phyloP scores from a whole-genome alignment of 2,797 vertebrate genomes.

The Manis pentadactyla region DNA sequence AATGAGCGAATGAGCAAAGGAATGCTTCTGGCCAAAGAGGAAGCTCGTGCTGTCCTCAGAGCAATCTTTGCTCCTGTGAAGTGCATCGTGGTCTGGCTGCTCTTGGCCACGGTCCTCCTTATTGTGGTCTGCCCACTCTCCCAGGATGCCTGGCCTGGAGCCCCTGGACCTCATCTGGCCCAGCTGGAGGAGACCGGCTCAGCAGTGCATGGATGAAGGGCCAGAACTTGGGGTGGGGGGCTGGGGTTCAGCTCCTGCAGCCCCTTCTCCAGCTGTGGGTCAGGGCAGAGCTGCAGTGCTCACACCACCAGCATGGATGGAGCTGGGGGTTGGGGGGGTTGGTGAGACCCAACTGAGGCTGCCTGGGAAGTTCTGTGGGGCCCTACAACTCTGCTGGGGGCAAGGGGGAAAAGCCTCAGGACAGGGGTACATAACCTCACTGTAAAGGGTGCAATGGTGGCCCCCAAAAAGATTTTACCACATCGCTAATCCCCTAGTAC shows the following conservation, averaged over 20 bases:
- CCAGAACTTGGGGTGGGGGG: background rate
- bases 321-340: no score
- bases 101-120: accelerated
- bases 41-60: background rate
- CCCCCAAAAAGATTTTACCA: accelerated
- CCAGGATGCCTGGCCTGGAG: background rate
- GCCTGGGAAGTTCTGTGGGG: background rate
- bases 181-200: accelerated
- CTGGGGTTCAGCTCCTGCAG: background rate
- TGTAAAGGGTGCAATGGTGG: accelerated
- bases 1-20: accelerated
- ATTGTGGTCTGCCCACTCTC: background rate
- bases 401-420: background rate
- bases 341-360: background rate
- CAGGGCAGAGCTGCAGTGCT: background rate
- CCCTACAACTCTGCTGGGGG: background rate
- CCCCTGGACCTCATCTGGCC: background rate
- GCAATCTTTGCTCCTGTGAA: background rate
- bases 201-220: accelerated
- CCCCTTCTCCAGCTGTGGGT: background rate
- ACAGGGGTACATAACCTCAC: no score
- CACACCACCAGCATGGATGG: accelerated
- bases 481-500: background rate
- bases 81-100: background rate
- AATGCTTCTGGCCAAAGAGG: background rate